Evolutionary conservation across 1,140 invertebrate genomes (phyloP).

Genomic region (Chrysoperla carnea): DNA sequence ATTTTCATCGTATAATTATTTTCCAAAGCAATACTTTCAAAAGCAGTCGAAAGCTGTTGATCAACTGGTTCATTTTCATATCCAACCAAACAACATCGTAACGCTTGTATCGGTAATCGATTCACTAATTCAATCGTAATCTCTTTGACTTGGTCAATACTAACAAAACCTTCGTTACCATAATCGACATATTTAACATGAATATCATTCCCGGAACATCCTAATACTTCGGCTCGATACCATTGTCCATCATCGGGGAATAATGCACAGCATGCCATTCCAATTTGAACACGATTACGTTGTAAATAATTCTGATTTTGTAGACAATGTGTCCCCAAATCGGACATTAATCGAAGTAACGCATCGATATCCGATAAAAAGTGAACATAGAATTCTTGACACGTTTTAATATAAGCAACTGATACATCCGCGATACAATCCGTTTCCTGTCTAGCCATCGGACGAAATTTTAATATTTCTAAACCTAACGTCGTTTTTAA

Average conservation of each 20-base stretch:
- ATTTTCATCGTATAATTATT: slow-evolving; percentile 34
- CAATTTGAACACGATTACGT: slow-evolving; percentile 27
- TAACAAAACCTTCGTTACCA: slow-evolving; percentile 54
- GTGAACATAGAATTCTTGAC: slow-evolving; percentile 53
- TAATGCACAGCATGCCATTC: slow-evolving; percentile 51
- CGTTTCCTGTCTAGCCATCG: slow-evolving; percentile 2
- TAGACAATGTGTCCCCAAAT: slow-evolving; percentile 16
- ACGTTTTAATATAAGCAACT: slow-evolving; percentile 50
- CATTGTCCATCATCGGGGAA: slow-evolving; percentile 50
- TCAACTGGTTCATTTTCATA: slow-evolving; percentile 24
- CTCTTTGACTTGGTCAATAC: slow-evolving; percentile 31
- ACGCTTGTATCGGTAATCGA: slow-evolving; percentile 46
- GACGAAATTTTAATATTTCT: slow-evolving; percentile 15
- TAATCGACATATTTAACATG: slow-evolving; percentile 58
- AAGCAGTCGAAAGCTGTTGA: slow-evolving; percentile 19
- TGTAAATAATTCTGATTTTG: slow-evolving; percentile 22
- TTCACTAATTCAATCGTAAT: slow-evolving; percentile 43
- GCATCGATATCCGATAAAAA: slow-evolving; percentile 34
- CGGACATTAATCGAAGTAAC: slow-evolving; percentile 32
- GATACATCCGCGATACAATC: slow-evolving; percentile 28
- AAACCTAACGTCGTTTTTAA: slow-evolving; percentile 25
- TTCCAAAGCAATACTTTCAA: slow-evolving; percentile 27
- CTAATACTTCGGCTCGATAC: slow-evolving; percentile 47
- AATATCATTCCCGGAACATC: slow-evolving; percentile 23
- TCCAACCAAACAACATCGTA: slow-evolving; percentile 48